Evolutionary conservation across 2,113 vertebrate genomes (phyloP).

Genomic region (Anolis carolinensis): DNA sequence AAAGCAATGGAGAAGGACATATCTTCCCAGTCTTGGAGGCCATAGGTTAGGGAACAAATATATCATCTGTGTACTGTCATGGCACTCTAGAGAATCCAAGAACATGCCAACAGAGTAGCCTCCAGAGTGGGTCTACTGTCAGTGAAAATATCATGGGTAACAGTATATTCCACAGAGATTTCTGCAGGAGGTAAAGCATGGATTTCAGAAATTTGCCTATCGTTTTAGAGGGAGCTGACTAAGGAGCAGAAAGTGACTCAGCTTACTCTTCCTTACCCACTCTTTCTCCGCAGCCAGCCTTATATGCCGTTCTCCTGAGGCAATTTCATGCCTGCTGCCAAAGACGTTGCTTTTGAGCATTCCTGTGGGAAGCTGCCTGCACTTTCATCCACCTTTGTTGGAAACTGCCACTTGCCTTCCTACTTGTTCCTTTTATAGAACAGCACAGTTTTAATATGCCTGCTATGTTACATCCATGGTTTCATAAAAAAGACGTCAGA

Average conservation of each 20-base stretch:
- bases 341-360: conserved; percentile 21
- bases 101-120: no score
- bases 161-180: not conserved
- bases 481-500: not conserved
- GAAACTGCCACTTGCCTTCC: conserved; percentile 28
- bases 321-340: conserved; percentile 34
- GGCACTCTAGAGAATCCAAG: no score
- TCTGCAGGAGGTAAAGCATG: not conserved
- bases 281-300: conserved; percentile 5
- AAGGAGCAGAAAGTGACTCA: not conserved
- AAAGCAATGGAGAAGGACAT: no score
- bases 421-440: conserved; percentile 30
- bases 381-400: conserved; percentile 28
- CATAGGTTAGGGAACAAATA: not conserved
- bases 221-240: not conserved
- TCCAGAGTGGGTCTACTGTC: not conserved
- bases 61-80: not conserved
- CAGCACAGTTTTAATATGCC: conserved; percentile 10
- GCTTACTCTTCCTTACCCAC: conserved; percentile 19
- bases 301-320: conserved; percentile 8
- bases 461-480: not conserved
- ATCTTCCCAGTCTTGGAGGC: not conserved
- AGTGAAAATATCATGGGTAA: not conserved
- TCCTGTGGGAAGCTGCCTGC: conserved; percentile 41
- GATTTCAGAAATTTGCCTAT: not conserved